These are phyloP conservation scores for Psittacula cyanocephala DNA, from an alignment of 2,113 vertebrate genomes.

Conservation along the genomic window DNA sequence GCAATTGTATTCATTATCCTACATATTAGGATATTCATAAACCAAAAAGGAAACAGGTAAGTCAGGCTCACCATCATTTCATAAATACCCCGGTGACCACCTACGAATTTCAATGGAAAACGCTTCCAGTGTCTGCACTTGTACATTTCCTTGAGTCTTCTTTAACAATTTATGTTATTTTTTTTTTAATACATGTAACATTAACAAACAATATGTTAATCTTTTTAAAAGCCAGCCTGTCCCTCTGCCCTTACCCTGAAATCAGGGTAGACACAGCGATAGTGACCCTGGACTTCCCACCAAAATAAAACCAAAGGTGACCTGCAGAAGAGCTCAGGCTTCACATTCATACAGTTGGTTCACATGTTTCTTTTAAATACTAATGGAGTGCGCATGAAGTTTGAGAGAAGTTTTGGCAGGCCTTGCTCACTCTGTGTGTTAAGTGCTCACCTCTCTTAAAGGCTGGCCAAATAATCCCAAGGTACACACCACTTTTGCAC, in stretches of 20 bases:
- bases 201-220: neutral
- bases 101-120: neutral
- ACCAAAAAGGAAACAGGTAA: neutral
- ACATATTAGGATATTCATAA: neutral
- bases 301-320: neutral
- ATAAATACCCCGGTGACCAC: neutral
- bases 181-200: neutral
- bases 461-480: neutral
- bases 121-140: neutral
- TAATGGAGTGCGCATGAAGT: neutral
- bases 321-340: neutral
- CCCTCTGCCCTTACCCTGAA: neutral
- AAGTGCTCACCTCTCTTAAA: neutral
- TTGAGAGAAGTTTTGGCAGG: neutral
- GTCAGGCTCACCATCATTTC: neutral
- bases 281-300: neutral
- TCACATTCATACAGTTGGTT: neutral
- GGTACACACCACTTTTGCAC: neutral
- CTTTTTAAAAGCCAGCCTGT: neutral
- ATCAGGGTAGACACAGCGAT: neutral
- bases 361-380: accelerated
- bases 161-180: neutral
- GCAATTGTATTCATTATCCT: neutral
- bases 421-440: neutral
- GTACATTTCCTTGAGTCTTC: neutral